phyloP scores from a whole-genome alignment of 2,113 vertebrate species.

The Ptilonorhynchus violaceus region DNA sequence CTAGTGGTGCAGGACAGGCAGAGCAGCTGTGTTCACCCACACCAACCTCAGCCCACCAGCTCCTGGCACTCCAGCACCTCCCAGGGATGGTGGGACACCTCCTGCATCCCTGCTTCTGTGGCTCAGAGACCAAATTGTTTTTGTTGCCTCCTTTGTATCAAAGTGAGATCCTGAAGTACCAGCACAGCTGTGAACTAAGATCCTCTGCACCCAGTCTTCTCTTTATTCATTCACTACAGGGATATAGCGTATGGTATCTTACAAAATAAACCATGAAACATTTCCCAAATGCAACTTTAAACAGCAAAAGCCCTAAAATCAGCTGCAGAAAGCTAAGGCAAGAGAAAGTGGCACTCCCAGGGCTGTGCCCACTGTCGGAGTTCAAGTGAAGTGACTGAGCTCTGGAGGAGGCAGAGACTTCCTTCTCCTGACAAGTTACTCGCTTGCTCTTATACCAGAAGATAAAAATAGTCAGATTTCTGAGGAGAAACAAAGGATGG shows the following conservation, averaged over 20 bases:
- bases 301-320: neutral
- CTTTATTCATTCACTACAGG: constrained; percentile 27
- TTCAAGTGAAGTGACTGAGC: neutral
- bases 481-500: neutral
- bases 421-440: neutral
- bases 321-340: neutral
- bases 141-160: neutral
- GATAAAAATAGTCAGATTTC: neutral
- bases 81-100: neutral
- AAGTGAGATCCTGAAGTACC: neutral
- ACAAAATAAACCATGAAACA: neutral
- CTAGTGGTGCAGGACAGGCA: neutral
- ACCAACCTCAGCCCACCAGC: neutral
- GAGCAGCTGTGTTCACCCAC: neutral
- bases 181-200: neutral
- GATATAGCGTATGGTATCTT: neutral
- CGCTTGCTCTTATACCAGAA: neutral
- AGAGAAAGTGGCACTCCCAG: neutral
- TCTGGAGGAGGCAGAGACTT: neutral
- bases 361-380: rapidly evolving
- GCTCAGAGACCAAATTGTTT: neutral
- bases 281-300: neutral
- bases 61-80: neutral
- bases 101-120: rapidly evolving
- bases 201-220: neutral